Conservation (phyloP, 2,113 vertebrate species). For the Sisor rabdophorus region DNA sequence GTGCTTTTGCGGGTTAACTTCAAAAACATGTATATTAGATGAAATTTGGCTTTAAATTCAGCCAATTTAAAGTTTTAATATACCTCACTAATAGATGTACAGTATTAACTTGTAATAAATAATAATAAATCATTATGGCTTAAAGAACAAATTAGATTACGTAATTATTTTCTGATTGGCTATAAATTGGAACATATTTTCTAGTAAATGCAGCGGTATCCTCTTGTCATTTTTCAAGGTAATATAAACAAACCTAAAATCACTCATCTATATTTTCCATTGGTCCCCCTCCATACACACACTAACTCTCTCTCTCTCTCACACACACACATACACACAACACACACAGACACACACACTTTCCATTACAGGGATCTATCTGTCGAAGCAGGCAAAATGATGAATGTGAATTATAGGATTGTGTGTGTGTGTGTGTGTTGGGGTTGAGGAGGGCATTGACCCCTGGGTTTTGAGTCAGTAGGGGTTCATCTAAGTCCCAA, state of each 20-base stretch:
- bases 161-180: neutral
- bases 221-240: neutral
- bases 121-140: neutral
- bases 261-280: constrained; percentile 69
- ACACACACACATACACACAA: constrained; percentile 30
- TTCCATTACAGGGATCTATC: constrained; percentile 68
- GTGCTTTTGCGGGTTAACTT: no score
- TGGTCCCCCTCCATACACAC: constrained; percentile 46
- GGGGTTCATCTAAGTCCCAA: constrained; percentile 51
- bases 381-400: constrained; percentile 66
- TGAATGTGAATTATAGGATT: constrained; percentile 51
- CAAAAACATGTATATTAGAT: neutral
- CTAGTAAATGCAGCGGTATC: neutral
- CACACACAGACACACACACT: constrained; percentile 34
- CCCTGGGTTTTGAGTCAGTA: constrained; percentile 54
- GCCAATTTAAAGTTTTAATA: no score
- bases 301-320: constrained; percentile 14
- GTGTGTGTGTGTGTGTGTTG: constrained; percentile 27
- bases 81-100: no score
- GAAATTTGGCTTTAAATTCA: no score
- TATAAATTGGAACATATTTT: neutral
- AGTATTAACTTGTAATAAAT: neutral
- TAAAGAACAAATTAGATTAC: neutral
- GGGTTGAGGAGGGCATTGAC: constrained; percentile 54
- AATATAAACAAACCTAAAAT: constrained; percentile 43